phyloP scores from a whole-genome alignment of 2,888 invertebrate species.

The Cacoxenus indagator region DNA sequence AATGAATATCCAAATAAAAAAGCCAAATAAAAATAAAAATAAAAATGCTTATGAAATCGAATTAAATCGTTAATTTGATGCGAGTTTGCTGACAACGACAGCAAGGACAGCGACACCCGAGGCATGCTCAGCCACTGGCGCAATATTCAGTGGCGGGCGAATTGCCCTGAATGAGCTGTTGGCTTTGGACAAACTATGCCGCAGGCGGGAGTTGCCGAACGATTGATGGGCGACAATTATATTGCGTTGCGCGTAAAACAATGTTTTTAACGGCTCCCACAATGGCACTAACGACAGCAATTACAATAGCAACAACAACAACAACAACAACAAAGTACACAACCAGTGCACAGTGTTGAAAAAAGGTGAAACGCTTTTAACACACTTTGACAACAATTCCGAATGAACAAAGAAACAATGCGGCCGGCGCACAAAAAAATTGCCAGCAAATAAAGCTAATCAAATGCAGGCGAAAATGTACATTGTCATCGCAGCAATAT shows the following conservation, averaged over 20 bases:
- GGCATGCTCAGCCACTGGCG: too few relatives aligned
- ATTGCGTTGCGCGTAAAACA: background rate
- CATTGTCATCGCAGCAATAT: conserved; percentile 16
- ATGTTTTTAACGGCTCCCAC: background rate
- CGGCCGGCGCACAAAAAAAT: conserved; percentile 23
- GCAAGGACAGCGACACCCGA: too few relatives aligned
- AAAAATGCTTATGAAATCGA: background rate
- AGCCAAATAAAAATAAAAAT: background rate
- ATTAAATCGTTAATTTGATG: conserved; percentile 19
- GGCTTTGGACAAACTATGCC: too few relatives aligned
- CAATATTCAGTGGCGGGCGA: too few relatives aligned
- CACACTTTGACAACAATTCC: conserved; percentile 24
- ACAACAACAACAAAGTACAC: background rate
- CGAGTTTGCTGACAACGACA: background rate
- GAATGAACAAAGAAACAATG: conserved; percentile 34
- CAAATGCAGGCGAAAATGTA: conserved; percentile 16
- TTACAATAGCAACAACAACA: background rate
- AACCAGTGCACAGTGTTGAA: background rate
- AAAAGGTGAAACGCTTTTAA: background rate
- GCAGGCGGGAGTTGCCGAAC: too few relatives aligned
- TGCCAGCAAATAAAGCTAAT: conserved; percentile 32
- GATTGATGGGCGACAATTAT: too few relatives aligned
- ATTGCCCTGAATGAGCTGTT: too few relatives aligned
- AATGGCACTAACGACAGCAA: background rate
- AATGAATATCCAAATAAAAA: background rate